A percentile compares a stretch with the other conserved stretches of the same genome.
Conservation (phyloP, 2,888 invertebrate species). For the Sericinus montela region DNA sequence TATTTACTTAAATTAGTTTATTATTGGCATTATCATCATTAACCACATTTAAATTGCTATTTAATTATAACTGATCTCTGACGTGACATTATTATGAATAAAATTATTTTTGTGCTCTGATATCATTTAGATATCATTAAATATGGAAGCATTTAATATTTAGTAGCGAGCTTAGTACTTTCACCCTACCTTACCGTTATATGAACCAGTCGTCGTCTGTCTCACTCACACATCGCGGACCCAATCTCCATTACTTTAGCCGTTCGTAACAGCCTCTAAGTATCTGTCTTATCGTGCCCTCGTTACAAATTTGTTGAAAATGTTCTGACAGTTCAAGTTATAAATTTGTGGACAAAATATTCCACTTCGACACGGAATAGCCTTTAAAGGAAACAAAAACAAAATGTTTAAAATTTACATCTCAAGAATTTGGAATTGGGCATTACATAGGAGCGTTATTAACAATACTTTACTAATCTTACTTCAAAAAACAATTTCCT, state of each 20-base stretch:
- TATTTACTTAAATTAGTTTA: too few species aligned
- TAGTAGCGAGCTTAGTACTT: conserved; percentile 45
- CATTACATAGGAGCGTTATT: too few species aligned
- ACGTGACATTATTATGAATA: conserved; percentile 2
- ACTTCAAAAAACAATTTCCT: too few species aligned
- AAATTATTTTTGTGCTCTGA: too few species aligned
- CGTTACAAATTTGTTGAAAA: conserved; percentile 49
- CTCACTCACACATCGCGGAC: conserved; percentile 38
- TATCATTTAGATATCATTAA: too few species aligned
- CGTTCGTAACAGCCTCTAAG: conserved; percentile 33
- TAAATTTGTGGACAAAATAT: conserved; percentile 43
- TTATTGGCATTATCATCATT: too few species aligned
- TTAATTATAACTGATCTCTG: too few species aligned
- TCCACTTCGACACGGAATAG: conserved; percentile 31
- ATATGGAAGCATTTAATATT: too few species aligned
- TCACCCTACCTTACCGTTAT: conserved; percentile 66
- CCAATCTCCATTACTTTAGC: conserved; percentile 47
- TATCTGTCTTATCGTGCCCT: conserved; percentile 43
- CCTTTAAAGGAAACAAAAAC: background rate
- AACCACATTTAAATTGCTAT: too few species aligned
- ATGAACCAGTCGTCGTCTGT: conserved; percentile 43
- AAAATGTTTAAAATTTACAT: too few species aligned
- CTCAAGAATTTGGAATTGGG: too few species aligned
- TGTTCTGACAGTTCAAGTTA: conserved; percentile 43
- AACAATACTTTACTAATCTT: too few species aligned